Percentiles rank a stretch among this genome's conserved stretches.
Evolutionary conservation across 1,140 invertebrate genomes (phyloP).

Genomic region (Drosophila rufa): DNA sequence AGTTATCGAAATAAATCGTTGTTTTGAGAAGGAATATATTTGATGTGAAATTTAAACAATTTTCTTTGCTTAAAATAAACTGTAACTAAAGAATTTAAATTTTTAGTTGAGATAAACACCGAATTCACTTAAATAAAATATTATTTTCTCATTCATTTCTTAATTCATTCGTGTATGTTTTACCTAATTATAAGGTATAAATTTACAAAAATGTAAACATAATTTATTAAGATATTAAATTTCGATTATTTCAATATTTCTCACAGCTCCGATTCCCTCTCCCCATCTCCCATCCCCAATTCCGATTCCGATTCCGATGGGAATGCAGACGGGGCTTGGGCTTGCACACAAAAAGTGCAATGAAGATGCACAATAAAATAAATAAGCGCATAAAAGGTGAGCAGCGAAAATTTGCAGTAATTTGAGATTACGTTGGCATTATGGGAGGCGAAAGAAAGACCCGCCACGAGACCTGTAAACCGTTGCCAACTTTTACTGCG

Average conservation of each 20-base stretch:
- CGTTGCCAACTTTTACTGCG: constrained; percentile 68
- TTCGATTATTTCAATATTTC: not conserved
- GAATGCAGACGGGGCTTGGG: constrained; percentile 1
- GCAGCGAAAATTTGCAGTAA: constrained; percentile 78
- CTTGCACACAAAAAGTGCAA: constrained; percentile 46
- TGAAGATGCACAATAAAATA: constrained; percentile 67
- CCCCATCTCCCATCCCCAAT: constrained; percentile 1
- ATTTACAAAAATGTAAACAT: too few species aligned
- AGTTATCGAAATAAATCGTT: too few species aligned
- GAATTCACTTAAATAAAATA: too few species aligned
- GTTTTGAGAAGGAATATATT: not conserved
- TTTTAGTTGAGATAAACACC: too few species aligned
- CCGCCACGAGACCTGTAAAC: constrained; percentile 36
- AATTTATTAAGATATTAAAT: too few species aligned
- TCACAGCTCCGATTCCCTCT: not conserved
- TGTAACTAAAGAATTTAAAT: too few species aligned
- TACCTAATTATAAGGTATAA: too few species aligned
- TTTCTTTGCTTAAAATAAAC: too few species aligned
- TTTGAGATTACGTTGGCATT: constrained; percentile 77
- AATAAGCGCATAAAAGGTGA: constrained; percentile 65
- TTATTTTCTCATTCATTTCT: too few species aligned
- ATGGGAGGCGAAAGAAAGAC: constrained; percentile 40
- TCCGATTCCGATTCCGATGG: constrained; percentile 20
- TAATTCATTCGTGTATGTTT: too few species aligned
- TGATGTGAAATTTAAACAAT: too few species aligned